Evolutionary conservation across 2,113 vertebrate species (phyloP), one percentile per base, ranked within the genome.

Genomic region (Hypocryptadius cinnamomeus): DNA sequence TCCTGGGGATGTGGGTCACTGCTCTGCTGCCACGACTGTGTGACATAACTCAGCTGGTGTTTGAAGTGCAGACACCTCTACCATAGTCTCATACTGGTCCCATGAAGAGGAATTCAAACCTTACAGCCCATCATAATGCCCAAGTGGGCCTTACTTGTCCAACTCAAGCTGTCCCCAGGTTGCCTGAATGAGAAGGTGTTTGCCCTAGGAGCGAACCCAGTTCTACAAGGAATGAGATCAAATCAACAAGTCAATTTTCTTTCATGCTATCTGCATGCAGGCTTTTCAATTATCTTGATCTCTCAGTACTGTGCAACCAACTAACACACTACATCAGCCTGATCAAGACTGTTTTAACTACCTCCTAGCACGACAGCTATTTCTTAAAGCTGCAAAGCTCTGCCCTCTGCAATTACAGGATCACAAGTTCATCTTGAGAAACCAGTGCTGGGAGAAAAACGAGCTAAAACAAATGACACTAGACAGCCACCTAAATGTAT

Each of bases 381-480:
- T 94, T 87, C 91, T 87, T 77, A 88, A 89, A 90, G 73, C 60
- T 78, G 69, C 39, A 83, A 72, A 87, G 72, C 60, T 53, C 51
- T 65, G 68, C 47, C 74, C 92, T 86, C 85, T 90, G 86, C 90
- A 94, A 77, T 65, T 73, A 63, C 31, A 89, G 47, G 35, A 90
- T 84, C 85, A 89, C 82, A 79, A 87, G 79, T 86, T 94, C 65
- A 95, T 59, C 83, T 65, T 85, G 85, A 89, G 78, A 94, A 93
- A 96, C 85, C 82, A 85, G 86, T 51, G 82, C 81, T 80, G 22
- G 85, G 85, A 76, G 71, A 53, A 83, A 95, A 89, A 85, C 50
- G 16, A 91, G 51, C 47, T 79, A 51, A 35, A 21, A 73, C 82
- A 94, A 95, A 89, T 66, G 64, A 71, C 68, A 79, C 74, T 65